Evolutionary conservation across 2,113 vertebrate species (phyloP).

Genomic region (Nansenia antarctica): DNA sequence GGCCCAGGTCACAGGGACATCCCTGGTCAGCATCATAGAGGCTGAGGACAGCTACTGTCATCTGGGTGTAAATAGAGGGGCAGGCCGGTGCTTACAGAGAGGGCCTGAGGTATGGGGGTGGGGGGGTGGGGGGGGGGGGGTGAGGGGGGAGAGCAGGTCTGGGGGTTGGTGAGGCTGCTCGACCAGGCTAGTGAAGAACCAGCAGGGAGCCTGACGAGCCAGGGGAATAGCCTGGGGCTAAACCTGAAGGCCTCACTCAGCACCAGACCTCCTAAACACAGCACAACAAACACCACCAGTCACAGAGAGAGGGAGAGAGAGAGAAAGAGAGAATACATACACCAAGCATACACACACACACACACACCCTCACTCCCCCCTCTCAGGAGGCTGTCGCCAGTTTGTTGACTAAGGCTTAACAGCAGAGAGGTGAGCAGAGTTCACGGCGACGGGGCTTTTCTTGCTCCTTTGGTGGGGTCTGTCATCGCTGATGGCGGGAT

Average conservation of each 20-base stretch:
- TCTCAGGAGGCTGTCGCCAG: neutral
- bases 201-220: conserved; percentile 50
- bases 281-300: conserved; percentile 22
- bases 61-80: conserved; percentile 82
- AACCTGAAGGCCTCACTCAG: conserved; percentile 83
- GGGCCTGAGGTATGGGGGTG: conserved; percentile 70
- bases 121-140: no score
- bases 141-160: conserved; percentile 25
- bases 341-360: conserved; percentile 25
- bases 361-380: neutral
- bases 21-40: conserved; percentile 82
- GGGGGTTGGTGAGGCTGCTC: conserved; percentile 38
- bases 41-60: conserved; percentile 89
- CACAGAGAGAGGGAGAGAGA: conserved; percentile 48
- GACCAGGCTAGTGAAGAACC: conserved; percentile 65
- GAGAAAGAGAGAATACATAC: no score
- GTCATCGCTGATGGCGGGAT: conserved; percentile 3
- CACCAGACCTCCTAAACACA: conserved; percentile 59
- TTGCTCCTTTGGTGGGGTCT: conserved; percentile 14
- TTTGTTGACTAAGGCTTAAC: conserved; percentile 13
- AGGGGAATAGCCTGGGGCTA: conserved; percentile 69
- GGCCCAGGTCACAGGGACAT: conserved; percentile 77
- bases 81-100: conserved; percentile 69
- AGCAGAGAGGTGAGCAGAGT: conserved; percentile 56
- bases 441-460: conserved; percentile 40